Conservation (phyloP, 2,797 vertebrate genomes). For the Chaetophractus vellerosus region DNA sequence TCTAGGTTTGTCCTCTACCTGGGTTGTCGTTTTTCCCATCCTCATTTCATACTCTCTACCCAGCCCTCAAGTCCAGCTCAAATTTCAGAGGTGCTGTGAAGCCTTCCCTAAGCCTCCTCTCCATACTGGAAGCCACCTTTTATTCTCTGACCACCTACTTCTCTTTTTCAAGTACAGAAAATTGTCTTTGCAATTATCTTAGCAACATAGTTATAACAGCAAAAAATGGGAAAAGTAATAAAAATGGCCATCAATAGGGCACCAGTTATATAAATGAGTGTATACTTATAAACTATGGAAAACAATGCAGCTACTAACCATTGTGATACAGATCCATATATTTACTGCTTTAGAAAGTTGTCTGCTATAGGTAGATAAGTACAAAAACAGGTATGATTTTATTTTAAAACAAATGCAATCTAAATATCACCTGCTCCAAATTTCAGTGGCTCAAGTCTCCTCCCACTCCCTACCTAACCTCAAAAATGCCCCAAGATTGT, state of each 20-base stretch:
- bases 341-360: constrained; percentile 44
- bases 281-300: not conserved
- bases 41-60: not conserved
- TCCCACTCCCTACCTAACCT: not conserved
- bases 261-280: not conserved
- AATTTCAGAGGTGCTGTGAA: not conserved
- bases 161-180: constrained; percentile 40
- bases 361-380: not conserved
- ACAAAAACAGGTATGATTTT: not conserved
- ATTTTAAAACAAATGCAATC: constrained; percentile 52
- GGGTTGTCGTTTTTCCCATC: not conserved
- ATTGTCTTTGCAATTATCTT: not conserved
- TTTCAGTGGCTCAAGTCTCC: not conserved
- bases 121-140: not conserved
- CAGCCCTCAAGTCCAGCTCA: not conserved
- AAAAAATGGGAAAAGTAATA: not conserved
- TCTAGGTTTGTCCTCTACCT: not conserved
- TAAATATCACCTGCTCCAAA: constrained; percentile 8
- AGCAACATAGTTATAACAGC: not conserved
- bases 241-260: not conserved
- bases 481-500: not conserved
- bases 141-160: not conserved
- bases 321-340: not conserved
- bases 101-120: not conserved
- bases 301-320: not conserved